Conservation (phyloP, 2,888 invertebrate species). For the Agrotis ipsilon region DNA sequence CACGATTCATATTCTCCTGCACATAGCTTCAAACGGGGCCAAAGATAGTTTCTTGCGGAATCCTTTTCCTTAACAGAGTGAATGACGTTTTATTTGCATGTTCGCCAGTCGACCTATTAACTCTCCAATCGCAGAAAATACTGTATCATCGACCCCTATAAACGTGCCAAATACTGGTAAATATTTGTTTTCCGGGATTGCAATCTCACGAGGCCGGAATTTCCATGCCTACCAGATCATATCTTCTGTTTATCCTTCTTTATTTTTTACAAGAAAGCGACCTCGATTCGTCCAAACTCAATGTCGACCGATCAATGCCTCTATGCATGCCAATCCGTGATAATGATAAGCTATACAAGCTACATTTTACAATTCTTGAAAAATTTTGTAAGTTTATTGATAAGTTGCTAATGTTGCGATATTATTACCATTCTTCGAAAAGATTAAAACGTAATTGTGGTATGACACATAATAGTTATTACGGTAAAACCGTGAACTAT, state of each 20-base stretch:
- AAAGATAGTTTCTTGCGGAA: slow-evolving; percentile 30
- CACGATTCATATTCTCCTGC: too few relatives aligned
- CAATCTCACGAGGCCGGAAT: slow-evolving; percentile 16
- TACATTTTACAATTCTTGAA: slow-evolving; percentile 8
- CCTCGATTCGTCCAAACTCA: slow-evolving; percentile 61
- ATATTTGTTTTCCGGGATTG: slow-evolving; percentile 33
- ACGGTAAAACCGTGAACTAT: background rate
- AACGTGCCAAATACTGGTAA: slow-evolving; percentile 9
- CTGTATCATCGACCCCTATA: slow-evolving; percentile 23
- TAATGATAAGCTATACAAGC: slow-evolving; percentile 13
- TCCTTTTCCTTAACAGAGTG: slow-evolving; percentile 19
- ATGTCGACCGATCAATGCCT: slow-evolving; percentile 66
- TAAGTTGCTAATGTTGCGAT: background rate
- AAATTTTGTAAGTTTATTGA: background rate
- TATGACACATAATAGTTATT: slow-evolving; percentile 17
- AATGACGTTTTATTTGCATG: slow-evolving; percentile 27
- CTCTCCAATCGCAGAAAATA: slow-evolving; percentile 19
- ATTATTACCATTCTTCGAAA: slow-evolving; percentile 8
- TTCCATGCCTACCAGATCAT: slow-evolving; percentile 11
- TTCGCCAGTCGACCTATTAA: slow-evolving; percentile 4
- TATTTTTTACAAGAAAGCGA: slow-evolving; percentile 55
- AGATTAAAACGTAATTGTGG: background rate
- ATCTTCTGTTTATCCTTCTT: slow-evolving; percentile 46
- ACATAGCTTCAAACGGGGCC: background rate
- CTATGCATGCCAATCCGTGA: slow-evolving; percentile 49